A percentile compares a stretch with the other conserved stretches of the same genome.
Conservation (phyloP, 2,888 invertebrate genomes). For the Acleris emargana region DNA sequence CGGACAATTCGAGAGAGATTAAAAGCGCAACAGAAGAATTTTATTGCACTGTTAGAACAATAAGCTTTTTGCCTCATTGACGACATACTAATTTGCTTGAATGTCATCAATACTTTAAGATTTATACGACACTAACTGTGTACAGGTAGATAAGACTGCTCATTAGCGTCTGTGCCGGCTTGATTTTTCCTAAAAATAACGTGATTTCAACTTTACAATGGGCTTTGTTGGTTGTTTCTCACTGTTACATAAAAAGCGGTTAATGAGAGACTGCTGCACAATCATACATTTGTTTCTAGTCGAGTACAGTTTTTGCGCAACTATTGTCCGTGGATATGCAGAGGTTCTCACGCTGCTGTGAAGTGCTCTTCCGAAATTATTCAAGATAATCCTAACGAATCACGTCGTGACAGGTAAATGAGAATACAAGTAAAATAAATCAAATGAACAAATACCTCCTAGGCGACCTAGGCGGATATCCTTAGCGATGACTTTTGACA, state of each 20-base stretch:
- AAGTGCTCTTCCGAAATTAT: conserved; percentile 50
- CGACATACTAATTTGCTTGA: not conserved
- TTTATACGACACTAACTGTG: conserved; percentile 1
- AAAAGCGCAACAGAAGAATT: not conserved
- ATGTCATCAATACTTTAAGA: conserved; percentile 9
- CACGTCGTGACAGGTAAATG: conserved; percentile 27
- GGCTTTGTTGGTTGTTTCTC: conserved; percentile 54
- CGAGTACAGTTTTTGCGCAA: conserved; percentile 58
- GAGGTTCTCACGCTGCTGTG: conserved; percentile 58
- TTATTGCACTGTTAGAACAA: not conserved
- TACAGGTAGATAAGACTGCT: not conserved
- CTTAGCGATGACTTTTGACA: conserved; percentile 64
- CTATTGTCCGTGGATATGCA: conserved; percentile 61
- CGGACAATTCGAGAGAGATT: not conserved
- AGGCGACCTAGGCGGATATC: conserved; percentile 58
- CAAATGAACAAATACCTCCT: conserved; percentile 42
- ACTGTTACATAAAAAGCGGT: conserved; percentile 40
- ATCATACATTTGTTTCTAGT: conserved; percentile 50
- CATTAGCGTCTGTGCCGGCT: conserved; percentile 13
- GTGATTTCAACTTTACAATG: conserved; percentile 43
- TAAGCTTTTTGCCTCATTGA: no score
- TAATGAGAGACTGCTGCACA: conserved; percentile 43
- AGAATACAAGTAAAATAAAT: conserved; percentile 43
- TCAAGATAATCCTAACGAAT: conserved; percentile 25
- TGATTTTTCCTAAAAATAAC: conserved; percentile 32